phyloP scores from a whole-genome alignment of 2,797 vertebrate genomes.

The Echiichthys vipera region DNA sequence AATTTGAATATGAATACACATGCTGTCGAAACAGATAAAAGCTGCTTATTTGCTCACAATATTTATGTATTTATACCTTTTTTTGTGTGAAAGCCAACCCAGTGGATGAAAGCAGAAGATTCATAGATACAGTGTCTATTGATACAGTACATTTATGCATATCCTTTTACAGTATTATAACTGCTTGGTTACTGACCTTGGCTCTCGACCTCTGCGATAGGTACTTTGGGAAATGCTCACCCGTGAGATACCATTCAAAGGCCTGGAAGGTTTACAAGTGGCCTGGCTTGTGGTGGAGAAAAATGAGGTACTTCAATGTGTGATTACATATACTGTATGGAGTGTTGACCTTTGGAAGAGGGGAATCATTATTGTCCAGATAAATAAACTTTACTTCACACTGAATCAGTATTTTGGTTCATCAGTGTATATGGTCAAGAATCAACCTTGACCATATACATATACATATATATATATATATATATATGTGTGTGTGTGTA shows the following conservation, averaged over 20 bases:
- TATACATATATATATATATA: no score
- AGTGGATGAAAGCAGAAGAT: not conserved
- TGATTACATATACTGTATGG: not conserved
- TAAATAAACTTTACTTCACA: not conserved
- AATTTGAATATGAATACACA: conserved; percentile 6
- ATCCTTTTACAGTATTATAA: not conserved
- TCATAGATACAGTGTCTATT: not conserved
- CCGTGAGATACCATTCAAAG: conserved; percentile 98
- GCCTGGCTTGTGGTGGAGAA: conserved; percentile 99
- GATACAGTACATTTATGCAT: not conserved
- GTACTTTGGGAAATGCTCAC: conserved; percentile 99
- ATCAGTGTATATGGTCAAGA: not conserved
- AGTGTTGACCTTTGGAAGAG: not conserved
- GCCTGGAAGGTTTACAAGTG: conserved; percentile 98
- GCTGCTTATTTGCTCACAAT: not conserved
- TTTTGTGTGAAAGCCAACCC: not conserved
- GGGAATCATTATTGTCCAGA: not conserved
- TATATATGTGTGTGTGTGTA: no score
- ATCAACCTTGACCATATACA: no score
- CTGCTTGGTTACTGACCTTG: conserved; percentile 16
- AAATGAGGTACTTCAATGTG: conserved; percentile 89
- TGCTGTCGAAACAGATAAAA: not conserved
- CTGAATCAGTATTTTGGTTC: not conserved
- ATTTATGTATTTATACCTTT: not conserved
- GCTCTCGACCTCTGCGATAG: conserved; percentile 76